Percentiles rank a stretch among this genome's conserved stretches.
These are phyloP conservation scores for Parazoanthus atlanticus DNA, from an alignment of 92 coral and sea anemone genomes.

Conservation along the genomic window DNA sequence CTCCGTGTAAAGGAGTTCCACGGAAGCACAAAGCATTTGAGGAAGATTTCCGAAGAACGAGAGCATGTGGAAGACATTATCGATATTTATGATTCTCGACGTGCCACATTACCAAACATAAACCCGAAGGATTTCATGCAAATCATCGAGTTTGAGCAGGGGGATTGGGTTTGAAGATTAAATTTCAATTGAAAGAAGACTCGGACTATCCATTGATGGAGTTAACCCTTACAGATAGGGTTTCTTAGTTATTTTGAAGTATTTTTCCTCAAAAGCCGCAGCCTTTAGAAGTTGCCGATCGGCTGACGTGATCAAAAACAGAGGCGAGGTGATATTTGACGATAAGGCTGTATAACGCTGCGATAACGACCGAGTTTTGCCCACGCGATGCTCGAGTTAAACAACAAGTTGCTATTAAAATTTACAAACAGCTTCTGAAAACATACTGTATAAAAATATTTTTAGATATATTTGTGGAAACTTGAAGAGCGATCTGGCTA, in stretches of 20 bases:
- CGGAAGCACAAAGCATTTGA: constrained; percentile 5
- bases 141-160: neutral
- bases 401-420: neutral
- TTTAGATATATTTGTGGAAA: neutral
- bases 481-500: neutral
- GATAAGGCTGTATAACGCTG: neutral
- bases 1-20: constrained; percentile 11
- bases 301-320: neutral
- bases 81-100: neutral
- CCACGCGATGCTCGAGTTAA: neutral
- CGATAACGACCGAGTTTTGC: neutral
- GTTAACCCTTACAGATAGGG: neutral
- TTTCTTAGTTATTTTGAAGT: neutral
- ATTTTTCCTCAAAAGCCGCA: neutral
- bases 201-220: neutral
- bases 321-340: neutral
- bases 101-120: neutral
- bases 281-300: neutral
- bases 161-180: constrained; percentile 19
- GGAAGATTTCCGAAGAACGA: constrained; percentile 19
- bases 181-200: neutral
- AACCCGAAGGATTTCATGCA: constrained; percentile 14
- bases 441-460: too few species aligned
- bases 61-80: neutral
- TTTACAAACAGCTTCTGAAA: neutral